Base-by-base conservation (phyloP, 2,888 invertebrate genomes). In the Ethmia dodecea region DNA sequence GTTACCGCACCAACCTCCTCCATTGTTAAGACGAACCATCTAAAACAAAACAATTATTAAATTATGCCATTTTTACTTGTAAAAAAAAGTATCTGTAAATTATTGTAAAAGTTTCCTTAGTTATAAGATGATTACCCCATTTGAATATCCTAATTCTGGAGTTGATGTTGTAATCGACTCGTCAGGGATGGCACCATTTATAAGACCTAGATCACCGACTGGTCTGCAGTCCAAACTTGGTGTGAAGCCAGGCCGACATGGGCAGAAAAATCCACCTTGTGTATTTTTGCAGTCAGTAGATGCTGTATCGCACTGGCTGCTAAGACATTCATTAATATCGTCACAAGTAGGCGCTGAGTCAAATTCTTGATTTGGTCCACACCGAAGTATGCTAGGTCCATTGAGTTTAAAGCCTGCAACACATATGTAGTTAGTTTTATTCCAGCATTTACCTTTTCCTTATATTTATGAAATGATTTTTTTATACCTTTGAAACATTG, bases 211-310 rank as follows among this genome's bases (percentile, higher is more conserved):
- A 73, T 97, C 97, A 3, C 94, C 94, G 20, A 96, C 94, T 1
- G 96, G 96, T 50, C 96, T 89, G 62, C 97, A 97, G 64, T 97
- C 96, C 50, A 94, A 89, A 36, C 94, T 95, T 3, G 95, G 92
- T 1, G 92, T 79, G 59, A 96, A 96, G 25, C 96, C 96, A 44
- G 91, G 75, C 40, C 92, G 90, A 60, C 97, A 97, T 52, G 94
- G 94, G 63, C 97, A 97, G 52, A 92, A 92, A 81, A 96, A 97
- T 12, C 94, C 93, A 26, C 97, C 97, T 28, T 93, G 92, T 3
- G 93, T 93, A 61, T 97, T 97, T 48, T 92, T 91, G 67, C 97
- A 97, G 68, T 96, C 95, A 0, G 97, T 97, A 0, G 96, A 96
- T 0, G 94, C 93, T 13, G 93, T 81, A 62, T 97, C 97, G 68